These are phyloP conservation scores for Pterostichus niger DNA, from an alignment of 2,888 invertebrate species.

Conservation along the genomic window DNA sequence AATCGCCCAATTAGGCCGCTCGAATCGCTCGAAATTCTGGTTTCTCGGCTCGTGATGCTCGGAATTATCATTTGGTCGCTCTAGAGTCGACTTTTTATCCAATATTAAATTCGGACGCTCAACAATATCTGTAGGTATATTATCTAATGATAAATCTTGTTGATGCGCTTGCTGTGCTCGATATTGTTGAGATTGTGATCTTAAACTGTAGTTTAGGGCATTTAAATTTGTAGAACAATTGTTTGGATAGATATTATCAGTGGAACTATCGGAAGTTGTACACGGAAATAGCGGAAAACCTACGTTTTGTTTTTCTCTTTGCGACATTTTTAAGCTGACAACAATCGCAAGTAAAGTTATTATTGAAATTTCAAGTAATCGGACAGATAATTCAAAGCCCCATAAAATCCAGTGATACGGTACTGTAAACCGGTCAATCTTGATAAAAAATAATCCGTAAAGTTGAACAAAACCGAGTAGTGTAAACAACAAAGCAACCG, in stretches of 20 bases:
- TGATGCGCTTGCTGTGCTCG: constrained; percentile 77
- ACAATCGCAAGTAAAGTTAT: constrained; percentile 93
- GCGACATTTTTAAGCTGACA: constrained; percentile 84
- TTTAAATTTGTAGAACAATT: constrained; percentile 93
- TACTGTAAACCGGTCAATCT: constrained; percentile 77
- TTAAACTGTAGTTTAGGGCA: constrained; percentile 89
- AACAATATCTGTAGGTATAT: constrained; percentile 77
- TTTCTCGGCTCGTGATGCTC: constrained; percentile 70
- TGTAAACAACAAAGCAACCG: constrained; percentile 91
- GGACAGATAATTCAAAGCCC: constrained; percentile 92
- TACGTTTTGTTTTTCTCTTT: constrained; percentile 86
- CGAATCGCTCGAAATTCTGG: constrained; percentile 76
- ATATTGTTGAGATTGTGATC: constrained; percentile 84
- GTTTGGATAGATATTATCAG: constrained; percentile 91
- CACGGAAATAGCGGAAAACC: constrained; percentile 91
- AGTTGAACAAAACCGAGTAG: constrained; percentile 91
- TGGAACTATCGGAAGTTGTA: constrained; percentile 90
- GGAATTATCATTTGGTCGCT: constrained; percentile 79
- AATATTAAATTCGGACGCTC: constrained; percentile 80
- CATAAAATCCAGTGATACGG: constrained; percentile 94
- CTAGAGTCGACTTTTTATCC: constrained; percentile 82
- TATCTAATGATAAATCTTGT: constrained; percentile 77
- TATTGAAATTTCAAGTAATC: constrained; percentile 92
- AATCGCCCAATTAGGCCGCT: constrained; percentile 80
- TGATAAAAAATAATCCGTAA: constrained; percentile 87